Base-by-base conservation (phyloP, 2,113 vertebrate species). In the Atractosteus spatula region DNA sequence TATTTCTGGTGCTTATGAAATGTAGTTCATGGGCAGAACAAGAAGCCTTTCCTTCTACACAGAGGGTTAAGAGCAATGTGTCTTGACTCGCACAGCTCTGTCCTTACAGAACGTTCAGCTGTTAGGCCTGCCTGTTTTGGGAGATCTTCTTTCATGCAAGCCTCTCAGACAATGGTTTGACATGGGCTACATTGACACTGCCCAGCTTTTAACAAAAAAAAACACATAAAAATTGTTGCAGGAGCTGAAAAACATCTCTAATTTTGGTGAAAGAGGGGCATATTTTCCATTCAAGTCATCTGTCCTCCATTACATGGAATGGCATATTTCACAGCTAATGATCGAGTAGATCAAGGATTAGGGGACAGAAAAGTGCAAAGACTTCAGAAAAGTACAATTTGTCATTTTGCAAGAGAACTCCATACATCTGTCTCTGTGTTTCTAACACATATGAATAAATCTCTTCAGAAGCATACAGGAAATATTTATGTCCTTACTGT, bases 281-380 rank as follows among this genome's bases (percentile, higher is more conserved):
- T 47, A 57, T 83, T 80, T 81, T 83, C 85, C 79, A 83, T 71
- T 74, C 71, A 83, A 77, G 77, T 88, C 85, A 87, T 82, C 76
- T 70, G 75, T 71, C 72, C 70, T n/a, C 82, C 78, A 80, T 14
- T 80, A 86, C 86, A 86, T 81, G 61, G 85, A 79, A 78, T 74
- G 71, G 81, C 68, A 79, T 80, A 77, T 79, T 71, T 75, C 74
- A 79, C 78, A 81, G 72, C 47, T 51, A 51, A 10, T 7, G 47
- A 7, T 51, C 10, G 47, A 51, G 47, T 10, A 51, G 47, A 65
- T 70, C 47, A 76, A 80, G 78, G 82, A 75, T 75, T 76, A 78
- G 78, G 78, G 74, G 80, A 82, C 81, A 71, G 81, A 80, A 79
- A 69, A 71, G 69, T 80, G 62, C 63, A 74, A 69, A 71, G 72